Base-by-base conservation (phyloP, 2,797 vertebrate species). In the Uromys caudimaculatus region DNA sequence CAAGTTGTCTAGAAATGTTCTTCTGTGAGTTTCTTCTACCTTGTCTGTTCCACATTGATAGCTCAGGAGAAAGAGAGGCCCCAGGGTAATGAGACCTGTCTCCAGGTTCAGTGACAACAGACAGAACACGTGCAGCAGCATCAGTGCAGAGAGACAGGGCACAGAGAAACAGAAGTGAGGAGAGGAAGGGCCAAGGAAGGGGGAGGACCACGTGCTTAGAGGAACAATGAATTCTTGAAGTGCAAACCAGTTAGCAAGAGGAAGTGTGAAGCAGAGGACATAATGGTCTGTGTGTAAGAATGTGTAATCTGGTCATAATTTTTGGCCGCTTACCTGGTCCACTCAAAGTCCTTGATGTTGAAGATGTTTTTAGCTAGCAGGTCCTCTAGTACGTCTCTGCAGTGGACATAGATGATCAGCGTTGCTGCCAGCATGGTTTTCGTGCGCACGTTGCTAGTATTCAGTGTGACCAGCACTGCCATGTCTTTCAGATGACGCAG, bases 271-370 rank as follows among this genome's bases (percentile, higher is more conserved):
- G 19, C 0, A 64, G 54, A 94, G 71, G 92, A 60, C 84, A 7
- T 13, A 32, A 69, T 11, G 50, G 14, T 24, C 54, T 32, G 6
- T 14, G 6, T 47, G 19, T 52, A 41, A 75, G 27, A 73, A 81
- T 87, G 13, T 60, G 24, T 76, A 47, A 75, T 3, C 12, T n/a
- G 41, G 58, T 41, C 24, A 58, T 10, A 32, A 64, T 52, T 92
- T 75, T 17, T 11, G 54, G 17, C 35, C 24, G 29, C 96, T 8
- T 89, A 98, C 98, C 98, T 98, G 79, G 89, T 98, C 98, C 98
- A 99, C 79, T 98, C 98, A 94, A 99, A 99, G 89, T 98, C 98
- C 6, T 98, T 96, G 6, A 14, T 69, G 24, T 4, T 95, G 83
- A 93, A 97, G 93, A 98, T 89, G 2, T 95, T 96, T 83, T 97